Base-by-base conservation (phyloP, 1,140 invertebrate species). In the Drosophila insularis region DNA sequence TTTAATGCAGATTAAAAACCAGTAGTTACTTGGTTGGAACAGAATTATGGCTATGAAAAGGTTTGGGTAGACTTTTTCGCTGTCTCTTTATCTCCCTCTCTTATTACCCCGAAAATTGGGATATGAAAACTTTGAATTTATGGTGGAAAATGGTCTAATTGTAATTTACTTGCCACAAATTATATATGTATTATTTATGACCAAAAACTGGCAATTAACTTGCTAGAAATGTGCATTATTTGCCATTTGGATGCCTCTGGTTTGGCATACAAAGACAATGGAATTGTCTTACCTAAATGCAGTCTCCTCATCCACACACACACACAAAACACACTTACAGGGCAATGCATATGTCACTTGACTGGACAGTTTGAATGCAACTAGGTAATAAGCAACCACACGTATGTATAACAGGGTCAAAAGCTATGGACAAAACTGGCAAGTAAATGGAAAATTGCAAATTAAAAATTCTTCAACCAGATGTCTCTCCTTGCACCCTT, bases 391-490 rank as follows among this genome's bases (percentile, higher is more conserved):
- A 80, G 63, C 63, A 81, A 67, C 27, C 50, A 61, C 46, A 46
- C 61, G 11, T 59, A 27, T 27, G 5, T 27, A 19, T 63, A 82
- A 61, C 56, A 53, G 23, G 50, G 55, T 53, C 53, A 59, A 64
- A 61, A 59, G 56, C 58, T 27, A 39, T 32, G 50, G 62, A 11
- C 46, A 19, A 11, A 46, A 17, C 32, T 6, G 8, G 56, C 53
- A 62, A 59, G 64, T 55, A 64, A 60, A 67, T 78, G 67, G 68
- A 68, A 73, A 76, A 76, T 68, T 53, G 74, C 58, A 87, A 72
- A 87, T 87, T 86, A 76, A 66, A 87, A 86, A 87, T 77, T 87
- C 74, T 68, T 39, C 43, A 55, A 46, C 40, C 55, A 79, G 63
- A 71, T 67, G 70, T 70, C 71, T 46, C 56, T 27, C 63, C 54